Conservation (phyloP, 2,113 vertebrate genomes). For the Pseudonaja textilis region DNA sequence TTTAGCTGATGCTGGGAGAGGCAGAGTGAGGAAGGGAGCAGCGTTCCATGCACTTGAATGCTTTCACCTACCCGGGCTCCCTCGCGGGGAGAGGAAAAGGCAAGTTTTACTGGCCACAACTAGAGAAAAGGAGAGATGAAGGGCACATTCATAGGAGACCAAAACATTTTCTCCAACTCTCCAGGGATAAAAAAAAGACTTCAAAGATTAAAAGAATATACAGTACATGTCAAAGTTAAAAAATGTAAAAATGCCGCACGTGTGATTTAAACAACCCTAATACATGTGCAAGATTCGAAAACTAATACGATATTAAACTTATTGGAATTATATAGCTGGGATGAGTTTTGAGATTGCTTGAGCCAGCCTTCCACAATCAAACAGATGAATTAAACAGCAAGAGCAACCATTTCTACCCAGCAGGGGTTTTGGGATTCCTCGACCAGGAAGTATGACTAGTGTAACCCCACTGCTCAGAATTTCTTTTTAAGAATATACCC, state of each 20-base stretch:
- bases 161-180: not conserved
- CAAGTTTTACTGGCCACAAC: constrained; percentile 93
- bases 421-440: not conserved
- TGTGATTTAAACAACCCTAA: not conserved
- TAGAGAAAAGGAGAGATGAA: constrained; percentile 79
- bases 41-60: constrained; percentile 21
- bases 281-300: not conserved
- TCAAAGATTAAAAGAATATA: not conserved
- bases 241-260: not conserved
- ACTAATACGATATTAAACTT: not conserved
- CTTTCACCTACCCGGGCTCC: constrained; percentile 92
- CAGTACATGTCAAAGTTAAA: not conserved
- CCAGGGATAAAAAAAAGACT: not conserved
- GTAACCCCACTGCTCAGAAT: not conserved
- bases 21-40: not conserved
- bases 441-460: not conserved
- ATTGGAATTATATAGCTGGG: not conserved
- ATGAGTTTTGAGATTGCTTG: not conserved
- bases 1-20: constrained; percentile 29
- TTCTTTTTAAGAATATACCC: not conserved
- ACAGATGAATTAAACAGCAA: not conserved
- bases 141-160: constrained; percentile 59
- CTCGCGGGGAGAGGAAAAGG: constrained; percentile 90
- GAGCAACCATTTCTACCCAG: not conserved
- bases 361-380: not conserved